Evolutionary conservation across 2,797 vertebrate species (phyloP).

Genomic region (Oryzias sinensis): DNA sequence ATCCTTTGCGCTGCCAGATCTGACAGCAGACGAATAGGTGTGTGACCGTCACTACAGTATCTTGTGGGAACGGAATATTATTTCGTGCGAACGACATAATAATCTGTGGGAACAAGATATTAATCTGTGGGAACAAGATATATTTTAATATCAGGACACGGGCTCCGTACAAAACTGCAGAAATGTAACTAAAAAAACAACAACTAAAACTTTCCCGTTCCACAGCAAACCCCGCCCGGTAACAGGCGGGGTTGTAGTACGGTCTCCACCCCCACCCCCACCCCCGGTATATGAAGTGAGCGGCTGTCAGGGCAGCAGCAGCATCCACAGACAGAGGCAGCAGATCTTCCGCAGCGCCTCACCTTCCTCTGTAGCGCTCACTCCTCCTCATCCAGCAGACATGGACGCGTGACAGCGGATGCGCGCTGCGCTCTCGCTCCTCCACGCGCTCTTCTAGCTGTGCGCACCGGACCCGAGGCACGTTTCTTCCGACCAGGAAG

Average conservation of each 20-base stretch:
- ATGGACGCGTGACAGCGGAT: conserved; percentile 44
- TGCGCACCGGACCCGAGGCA: conserved; percentile 31
- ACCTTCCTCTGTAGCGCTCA: conserved; percentile 9
- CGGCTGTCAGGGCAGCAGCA: conserved; percentile 49
- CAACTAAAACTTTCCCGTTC: conserved; percentile 29
- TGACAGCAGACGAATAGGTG: too few relatives aligned
- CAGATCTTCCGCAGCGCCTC: conserved; percentile 13
- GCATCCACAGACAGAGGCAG: conserved; percentile 3
- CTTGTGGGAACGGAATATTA: too few relatives aligned
- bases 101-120: too few relatives aligned
- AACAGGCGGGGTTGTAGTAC: conserved; percentile 45
- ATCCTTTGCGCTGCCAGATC: too few relatives aligned
- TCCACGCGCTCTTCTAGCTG: conserved; percentile 51
- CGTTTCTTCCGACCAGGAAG: conserved; percentile 24
- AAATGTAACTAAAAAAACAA: background rate
- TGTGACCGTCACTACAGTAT: too few relatives aligned
- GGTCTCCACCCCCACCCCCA: conserved; percentile 11
- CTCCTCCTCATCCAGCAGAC: conserved; percentile 28
- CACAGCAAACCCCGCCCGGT: conserved; percentile 36
- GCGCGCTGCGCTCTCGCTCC: conserved; percentile 21
- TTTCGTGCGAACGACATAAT: too few relatives aligned
- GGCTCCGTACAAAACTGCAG: too few relatives aligned
- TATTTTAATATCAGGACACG: too few relatives aligned
- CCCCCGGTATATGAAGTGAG: conserved; percentile 18
- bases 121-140: too few relatives aligned